phyloP scores from a whole-genome alignment of 2,888 invertebrate species.

The Cheilosia impressa region DNA sequence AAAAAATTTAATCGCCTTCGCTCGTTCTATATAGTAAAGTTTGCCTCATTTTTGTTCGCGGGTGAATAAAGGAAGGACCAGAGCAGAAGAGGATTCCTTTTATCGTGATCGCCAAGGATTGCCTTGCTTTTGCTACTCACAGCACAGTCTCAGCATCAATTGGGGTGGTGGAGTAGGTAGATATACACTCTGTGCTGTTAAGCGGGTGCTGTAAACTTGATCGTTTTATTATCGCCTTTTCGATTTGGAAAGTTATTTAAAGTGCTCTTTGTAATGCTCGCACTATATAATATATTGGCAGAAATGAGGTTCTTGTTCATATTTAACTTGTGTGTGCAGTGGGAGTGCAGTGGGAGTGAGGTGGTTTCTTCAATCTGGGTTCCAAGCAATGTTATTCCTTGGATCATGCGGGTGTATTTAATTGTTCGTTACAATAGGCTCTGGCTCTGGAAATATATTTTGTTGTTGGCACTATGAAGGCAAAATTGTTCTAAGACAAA shows the following conservation, averaged over 20 bases:
- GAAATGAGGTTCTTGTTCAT: constrained; percentile 1
- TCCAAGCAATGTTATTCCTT: no score
- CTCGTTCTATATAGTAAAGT: neutral
- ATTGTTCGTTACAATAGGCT: no score
- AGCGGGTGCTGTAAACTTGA: constrained; percentile 15
- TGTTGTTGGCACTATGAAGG: no score
- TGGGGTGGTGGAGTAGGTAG: neutral
- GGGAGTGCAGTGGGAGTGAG: no score
- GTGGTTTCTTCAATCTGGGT: neutral
- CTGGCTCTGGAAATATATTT: no score
- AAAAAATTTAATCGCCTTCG: constrained; percentile 28
- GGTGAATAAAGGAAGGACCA: neutral
- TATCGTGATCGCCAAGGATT: constrained; percentile 11
- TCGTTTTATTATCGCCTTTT: constrained; percentile 8
- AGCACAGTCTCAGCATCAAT: neutral
- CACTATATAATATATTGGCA: neutral
- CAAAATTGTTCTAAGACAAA: no score
- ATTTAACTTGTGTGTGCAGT: neutral
- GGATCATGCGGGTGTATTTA: no score
- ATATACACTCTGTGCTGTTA: neutral
- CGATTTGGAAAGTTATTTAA: constrained; percentile 2
- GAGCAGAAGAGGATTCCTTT: neutral
- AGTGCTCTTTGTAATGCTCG: neutral
- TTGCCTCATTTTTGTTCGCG: no score
- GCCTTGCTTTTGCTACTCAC: neutral